Conservation (phyloP, 2,888 invertebrate species). For the Agrotis puta region DNA sequence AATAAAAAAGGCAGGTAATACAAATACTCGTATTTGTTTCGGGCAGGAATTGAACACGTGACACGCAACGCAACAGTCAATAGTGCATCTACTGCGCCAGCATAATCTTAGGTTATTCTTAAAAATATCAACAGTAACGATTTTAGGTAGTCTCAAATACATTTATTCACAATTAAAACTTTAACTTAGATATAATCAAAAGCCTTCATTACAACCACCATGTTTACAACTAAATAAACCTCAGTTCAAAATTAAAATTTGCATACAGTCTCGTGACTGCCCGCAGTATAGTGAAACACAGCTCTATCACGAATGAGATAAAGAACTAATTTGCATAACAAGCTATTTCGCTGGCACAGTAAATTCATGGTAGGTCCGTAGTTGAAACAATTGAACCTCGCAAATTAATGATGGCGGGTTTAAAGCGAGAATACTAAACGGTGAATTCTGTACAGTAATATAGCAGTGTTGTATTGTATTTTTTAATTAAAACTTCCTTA, state of each 20-base stretch:
- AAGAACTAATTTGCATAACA: constrained; percentile 32
- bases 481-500: too few species aligned
- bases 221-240: constrained; percentile 29
- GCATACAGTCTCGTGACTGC: constrained; percentile 37
- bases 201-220: background rate
- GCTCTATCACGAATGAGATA: constrained; percentile 20
- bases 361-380: constrained; percentile 9
- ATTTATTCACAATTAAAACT: constrained; percentile 2
- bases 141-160: background rate
- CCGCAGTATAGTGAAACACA: constrained; percentile 27
- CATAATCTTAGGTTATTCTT: too few species aligned
- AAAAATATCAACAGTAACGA: too few species aligned
- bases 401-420: background rate
- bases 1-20: too few species aligned
- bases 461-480: too few species aligned
- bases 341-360: constrained; percentile 2
- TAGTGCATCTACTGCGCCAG: too few species aligned
- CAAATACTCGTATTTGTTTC: too few species aligned
- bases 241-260: constrained; percentile 33
- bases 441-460: background rate
- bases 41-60: too few species aligned
- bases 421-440: background rate
- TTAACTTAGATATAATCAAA: constrained; percentile 21
- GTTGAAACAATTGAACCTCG: constrained; percentile 10
- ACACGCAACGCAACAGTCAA: too few species aligned